Evolutionary conservation across 2,797 vertebrate species (phyloP), one percentile per base, ranked within the genome.

Genomic region (Premnoplex brunnescens): DNA sequence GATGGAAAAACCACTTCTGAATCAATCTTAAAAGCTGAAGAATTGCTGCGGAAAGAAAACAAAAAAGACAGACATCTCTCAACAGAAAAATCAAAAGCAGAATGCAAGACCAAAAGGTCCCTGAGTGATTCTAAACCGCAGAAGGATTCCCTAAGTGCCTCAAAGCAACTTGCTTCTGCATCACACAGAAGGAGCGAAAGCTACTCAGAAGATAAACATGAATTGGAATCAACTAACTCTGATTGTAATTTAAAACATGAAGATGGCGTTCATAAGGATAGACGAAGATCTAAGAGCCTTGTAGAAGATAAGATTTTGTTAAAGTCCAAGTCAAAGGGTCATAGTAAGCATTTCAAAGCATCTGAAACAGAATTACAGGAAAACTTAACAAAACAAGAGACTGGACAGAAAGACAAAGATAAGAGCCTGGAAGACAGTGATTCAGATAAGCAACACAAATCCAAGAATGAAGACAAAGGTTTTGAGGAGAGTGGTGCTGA

Each of bases 171-270:
- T 55, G 79, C 89, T 89, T 84, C 89, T 78, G 22, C 91, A 10
- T 93, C 92, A n/a, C 97, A 98, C 91, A 98, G 76, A 75, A 98
- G 97, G 72, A 97, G 97, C 0, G 98, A 98, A 93, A 98, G 98
- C 82, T 99, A 97, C 18, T 98, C 98, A 2, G 99, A 99, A 96
- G 99, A 99, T 66, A 99, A 98, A 49, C 98, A 97, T 68, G 99
- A 99, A 78, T 83, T 95, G 62, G 99, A 99, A 75, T 83, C 93
- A 6, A 58, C 96, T 7, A 98, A 95, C 6, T 86, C 97, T 34
- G 99, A 99, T 7, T 44, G 96, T 75, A 97, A 78, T 86, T 98
- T 95, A 80, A 99, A 98, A 94, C 98, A 98, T 84, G 98, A 99
- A 19, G 99, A 99, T 5, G 97, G 97, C 75, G 82, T 97, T 87